Evolutionary conservation across 2,888 invertebrate genomes (phyloP), one percentile per base, ranked within the genome.

Genomic region (Tenthredo mesomela): DNA sequence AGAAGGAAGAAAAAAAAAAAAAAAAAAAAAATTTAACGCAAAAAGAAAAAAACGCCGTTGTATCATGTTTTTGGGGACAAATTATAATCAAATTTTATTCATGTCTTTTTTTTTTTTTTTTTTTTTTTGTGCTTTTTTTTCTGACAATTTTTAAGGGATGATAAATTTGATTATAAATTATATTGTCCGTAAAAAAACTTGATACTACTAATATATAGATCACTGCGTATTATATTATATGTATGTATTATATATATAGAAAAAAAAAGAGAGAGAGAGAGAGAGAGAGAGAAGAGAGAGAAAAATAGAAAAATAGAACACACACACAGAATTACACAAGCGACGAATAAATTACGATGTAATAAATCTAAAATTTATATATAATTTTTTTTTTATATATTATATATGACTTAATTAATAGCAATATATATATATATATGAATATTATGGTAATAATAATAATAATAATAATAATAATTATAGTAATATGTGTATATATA

Each of bases 291-390:
- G 65, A 65, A 29, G 1, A 33, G 2, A 33, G n/a, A n/a, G n/a
- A n/a, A n/a, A n/a, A n/a, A n/a, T n/a, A 33, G 29, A 33, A 2
- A 33, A 33, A 33, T 2, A 65, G 10, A 65, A 29, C 65, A 65
- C 65, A 29, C 65, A 65, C 25, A 65, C 47, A 37, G 37, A 70
- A 70, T 33, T 70, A 37, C 37, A 71, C 71, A 43, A 71, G 71
- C 65, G 65, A 54, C 54, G 54, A 54, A 54, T n/a, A 54, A 54
- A 54, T 54, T 54, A 54, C 54, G 18, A 54, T 54, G 2, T 54
- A 54, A 54, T n/a, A n/a, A 54, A 61, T 61, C 21, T 58, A 58
- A 2, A 2, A 58, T 58, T 21, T n/a, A 21, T n/a, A 25, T 47
- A 73, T 73, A 21, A 21, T 73, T n/a, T n/a, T n/a, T n/a, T n/a